Base-by-base conservation (phyloP, 2,113 vertebrate genomes). In the Myotis lucifugus region DNA sequence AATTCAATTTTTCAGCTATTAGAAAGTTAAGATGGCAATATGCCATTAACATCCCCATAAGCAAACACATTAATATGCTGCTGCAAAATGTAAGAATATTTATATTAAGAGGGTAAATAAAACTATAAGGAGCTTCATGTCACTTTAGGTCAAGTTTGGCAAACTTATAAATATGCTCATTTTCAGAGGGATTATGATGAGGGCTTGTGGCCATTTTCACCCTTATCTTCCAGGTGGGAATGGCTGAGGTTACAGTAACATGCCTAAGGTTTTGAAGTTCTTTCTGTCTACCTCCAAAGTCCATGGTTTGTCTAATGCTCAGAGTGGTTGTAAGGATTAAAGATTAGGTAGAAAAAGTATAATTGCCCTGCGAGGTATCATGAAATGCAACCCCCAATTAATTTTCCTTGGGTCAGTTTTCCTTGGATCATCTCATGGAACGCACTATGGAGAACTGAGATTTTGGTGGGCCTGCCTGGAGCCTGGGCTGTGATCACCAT, bases 1-100 rank as follows among this genome's bases (percentile, higher is more conserved):
- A 85, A 90, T 85, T 88, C 14, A 69, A 73, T 91, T 95, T 89
- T 95, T 86, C 42, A 93, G 21, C 4, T 34, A 74, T 56, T 76
- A 87, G 59, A 27, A 69, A 76, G 81, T 90, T 74, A 87, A 84
- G 40, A 86, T 50, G n/a, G 25, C 50, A 40, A 69, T 42, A 78
- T 52, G 34, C 18, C 12, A 46, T 59, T 56, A 50, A 87, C 37
- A 37, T 14, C 29, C 29, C 42, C n/a, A 17, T 76, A 85, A 74
- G 37, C 34, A 94, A 95, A 84, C 34, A 79, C 15, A 54, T 46
- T 56, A 32, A 40, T 48, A 67, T 82, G 74, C 48, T 56, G 46
- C 46, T 87, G 50, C 37, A 79, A 59, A 88, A 81, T 94, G 6
- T 25, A 87, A 79, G 23, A 59, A 52, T 40, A 50, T n/a, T 82